Conservation (phyloP, 2,113 vertebrate species). For the Tupaia chinensis region DNA sequence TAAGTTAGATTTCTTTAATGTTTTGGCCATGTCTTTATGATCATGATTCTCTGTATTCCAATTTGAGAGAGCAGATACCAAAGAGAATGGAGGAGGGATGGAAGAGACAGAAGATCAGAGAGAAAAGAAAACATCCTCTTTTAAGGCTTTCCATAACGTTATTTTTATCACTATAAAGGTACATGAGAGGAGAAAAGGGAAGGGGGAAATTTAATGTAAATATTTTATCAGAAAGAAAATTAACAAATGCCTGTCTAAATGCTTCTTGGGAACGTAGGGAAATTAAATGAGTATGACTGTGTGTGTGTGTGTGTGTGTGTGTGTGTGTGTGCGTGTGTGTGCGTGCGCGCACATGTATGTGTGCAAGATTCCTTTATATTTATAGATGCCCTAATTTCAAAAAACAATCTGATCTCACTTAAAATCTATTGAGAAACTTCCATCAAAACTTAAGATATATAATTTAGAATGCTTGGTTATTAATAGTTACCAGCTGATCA, state of each 20-base stretch:
- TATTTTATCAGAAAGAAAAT: neutral
- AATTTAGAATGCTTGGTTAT: neutral
- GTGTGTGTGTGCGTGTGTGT: neutral
- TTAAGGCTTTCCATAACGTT: neutral
- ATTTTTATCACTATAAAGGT: slow-evolving; percentile 22
- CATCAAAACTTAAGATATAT: slow-evolving; percentile 13
- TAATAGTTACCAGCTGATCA: slow-evolving; percentile 85
- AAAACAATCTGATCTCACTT: slow-evolving; percentile 33
- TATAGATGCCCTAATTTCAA: neutral
- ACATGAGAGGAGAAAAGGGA: neutral
- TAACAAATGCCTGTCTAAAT: neutral
- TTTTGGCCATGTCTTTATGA: neutral
- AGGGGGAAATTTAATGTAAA: neutral
- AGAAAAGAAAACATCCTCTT: neutral
- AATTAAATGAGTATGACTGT: neutral
- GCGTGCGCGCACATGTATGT: neutral
- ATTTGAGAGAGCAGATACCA: neutral
- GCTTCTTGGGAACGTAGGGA: neutral
- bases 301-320: neutral
- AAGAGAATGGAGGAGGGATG: neutral
- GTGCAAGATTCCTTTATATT: neutral
- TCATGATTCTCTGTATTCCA: neutral
- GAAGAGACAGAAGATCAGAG: slow-evolving; percentile 26
- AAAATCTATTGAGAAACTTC: neutral
- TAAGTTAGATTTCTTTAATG: slow-evolving; percentile 31